Conservation (phyloP, 1,140 invertebrate genomes). For the Sinella curviseta region DNA sequence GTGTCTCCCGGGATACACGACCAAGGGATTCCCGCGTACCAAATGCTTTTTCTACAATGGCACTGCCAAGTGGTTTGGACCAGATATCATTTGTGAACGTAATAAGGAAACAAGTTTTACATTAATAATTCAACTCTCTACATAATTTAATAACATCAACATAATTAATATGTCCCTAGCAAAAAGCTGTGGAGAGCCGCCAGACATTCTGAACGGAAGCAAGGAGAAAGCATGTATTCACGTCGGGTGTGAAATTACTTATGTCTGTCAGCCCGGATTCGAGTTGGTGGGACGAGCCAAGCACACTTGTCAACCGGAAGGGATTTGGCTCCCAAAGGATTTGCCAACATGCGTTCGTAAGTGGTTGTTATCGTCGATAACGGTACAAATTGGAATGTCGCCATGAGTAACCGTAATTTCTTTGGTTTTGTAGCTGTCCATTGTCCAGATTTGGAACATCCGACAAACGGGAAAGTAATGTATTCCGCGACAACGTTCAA, state of each 20-base stretch:
- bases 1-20: conserved; percentile 84
- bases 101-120: conserved; percentile 58
- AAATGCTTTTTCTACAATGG: conserved; percentile 89
- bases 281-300: conserved; percentile 82
- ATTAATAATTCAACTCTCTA: conserved; percentile 16
- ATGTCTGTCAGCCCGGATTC: conserved; percentile 89
- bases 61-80: conserved; percentile 72
- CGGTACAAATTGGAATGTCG: not conserved
- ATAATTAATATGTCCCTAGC: conserved; percentile 49
- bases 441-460: conserved; percentile 82
- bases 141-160: no score
- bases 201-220: conserved; percentile 84
- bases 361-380: no score
- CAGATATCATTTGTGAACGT: conserved; percentile 92
- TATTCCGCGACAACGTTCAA: conserved; percentile 93
- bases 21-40: conserved; percentile 77
- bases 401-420: conserved; percentile 41
- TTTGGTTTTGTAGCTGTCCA: conserved; percentile 71
- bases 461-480: conserved; percentile 80
- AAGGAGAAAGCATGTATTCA: conserved; percentile 88
- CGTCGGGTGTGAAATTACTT: conserved; percentile 85
- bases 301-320: conserved; percentile 69
- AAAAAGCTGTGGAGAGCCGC: conserved; percentile 60
- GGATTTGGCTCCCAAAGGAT: conserved; percentile 78
- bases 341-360: conserved; percentile 83